Percentiles rank a stretch among this genome's conserved stretches.
These are phyloP conservation scores for Carcharodon carcharias DNA, from an alignment of 2,797 vertebrate genomes.

Conservation along the genomic window DNA sequence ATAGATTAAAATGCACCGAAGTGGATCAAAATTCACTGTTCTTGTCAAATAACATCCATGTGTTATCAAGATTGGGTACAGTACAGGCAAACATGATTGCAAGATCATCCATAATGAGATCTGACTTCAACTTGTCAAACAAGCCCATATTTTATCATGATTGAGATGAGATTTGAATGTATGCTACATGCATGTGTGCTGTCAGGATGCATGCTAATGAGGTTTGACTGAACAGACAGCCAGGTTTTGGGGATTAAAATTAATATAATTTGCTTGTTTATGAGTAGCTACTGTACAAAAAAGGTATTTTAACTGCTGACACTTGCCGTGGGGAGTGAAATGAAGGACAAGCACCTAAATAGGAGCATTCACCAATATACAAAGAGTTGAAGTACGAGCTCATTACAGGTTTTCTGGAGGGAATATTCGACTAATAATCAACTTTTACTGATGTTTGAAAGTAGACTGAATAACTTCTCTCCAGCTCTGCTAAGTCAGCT, in stretches of 20 bases:
- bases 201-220: constrained; percentile 29
- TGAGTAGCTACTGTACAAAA: not conserved
- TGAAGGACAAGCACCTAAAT: not conserved
- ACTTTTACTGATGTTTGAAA: not conserved
- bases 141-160: not conserved
- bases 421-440: constrained; percentile 34
- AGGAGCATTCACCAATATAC: constrained; percentile 15
- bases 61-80: not conserved
- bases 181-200: not conserved
- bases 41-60: not conserved
- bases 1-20: not conserved
- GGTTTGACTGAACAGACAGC: constrained; percentile 6
- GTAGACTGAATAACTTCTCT: not conserved
- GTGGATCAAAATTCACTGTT: not conserved
- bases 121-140: constrained; percentile 20
- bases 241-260: not conserved
- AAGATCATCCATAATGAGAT: not conserved
- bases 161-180: not conserved
- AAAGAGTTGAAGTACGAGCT: constrained; percentile 13
- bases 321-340: constrained; percentile 15
- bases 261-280: constrained; percentile 7
- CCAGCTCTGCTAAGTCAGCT: constrained; percentile 4
- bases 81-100: not conserved
- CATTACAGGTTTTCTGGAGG: constrained; percentile 30
- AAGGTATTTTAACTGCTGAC: not conserved